These are phyloP conservation scores for Schizotus pectinicornis DNA, from an alignment of 2,888 invertebrate species.

Conservation along the genomic window DNA sequence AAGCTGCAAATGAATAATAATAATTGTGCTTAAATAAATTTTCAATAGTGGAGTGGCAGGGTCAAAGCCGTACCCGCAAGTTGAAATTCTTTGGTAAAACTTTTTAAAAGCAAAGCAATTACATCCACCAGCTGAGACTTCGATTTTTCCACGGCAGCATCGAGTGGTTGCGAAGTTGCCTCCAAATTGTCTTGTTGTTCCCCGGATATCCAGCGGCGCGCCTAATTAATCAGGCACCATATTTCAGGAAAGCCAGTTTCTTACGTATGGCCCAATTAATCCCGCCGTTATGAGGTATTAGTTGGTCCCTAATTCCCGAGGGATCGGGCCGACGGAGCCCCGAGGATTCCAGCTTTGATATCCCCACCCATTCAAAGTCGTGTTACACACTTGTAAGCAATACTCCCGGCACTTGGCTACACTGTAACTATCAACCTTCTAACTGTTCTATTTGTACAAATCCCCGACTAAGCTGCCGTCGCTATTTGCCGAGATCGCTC, in stretches of 20 bases:
- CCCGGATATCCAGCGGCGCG: no score
- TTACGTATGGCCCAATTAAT: constrained; percentile 28
- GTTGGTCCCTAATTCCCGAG: constrained; percentile 26
- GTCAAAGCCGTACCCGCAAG: no score
- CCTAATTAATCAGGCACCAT: neutral
- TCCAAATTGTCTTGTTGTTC: no score
- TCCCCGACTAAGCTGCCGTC: constrained; percentile 27
- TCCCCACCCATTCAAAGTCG: constrained; percentile 27
- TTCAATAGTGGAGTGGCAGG: no score
- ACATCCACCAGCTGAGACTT: no score
- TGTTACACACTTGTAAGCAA: constrained; percentile 33
- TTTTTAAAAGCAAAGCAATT: no score
- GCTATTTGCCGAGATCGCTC: constrained; percentile 27
- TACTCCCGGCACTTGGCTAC: constrained; percentile 26
- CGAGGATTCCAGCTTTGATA: constrained; percentile 24
- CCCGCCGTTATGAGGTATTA: constrained; percentile 30
- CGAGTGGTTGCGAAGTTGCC: no score
- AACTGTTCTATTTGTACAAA: constrained; percentile 30
- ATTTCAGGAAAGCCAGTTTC: constrained; percentile 26
- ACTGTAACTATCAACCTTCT: constrained; percentile 23
- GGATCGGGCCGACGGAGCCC: constrained; percentile 23
- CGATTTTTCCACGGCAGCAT: no score
- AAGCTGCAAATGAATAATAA: no score
- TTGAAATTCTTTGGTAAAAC: no score
- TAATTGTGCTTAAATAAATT: no score